Base-by-base conservation (phyloP, 2,888 invertebrate species). In the Leptarthrus brevirostris region DNA sequence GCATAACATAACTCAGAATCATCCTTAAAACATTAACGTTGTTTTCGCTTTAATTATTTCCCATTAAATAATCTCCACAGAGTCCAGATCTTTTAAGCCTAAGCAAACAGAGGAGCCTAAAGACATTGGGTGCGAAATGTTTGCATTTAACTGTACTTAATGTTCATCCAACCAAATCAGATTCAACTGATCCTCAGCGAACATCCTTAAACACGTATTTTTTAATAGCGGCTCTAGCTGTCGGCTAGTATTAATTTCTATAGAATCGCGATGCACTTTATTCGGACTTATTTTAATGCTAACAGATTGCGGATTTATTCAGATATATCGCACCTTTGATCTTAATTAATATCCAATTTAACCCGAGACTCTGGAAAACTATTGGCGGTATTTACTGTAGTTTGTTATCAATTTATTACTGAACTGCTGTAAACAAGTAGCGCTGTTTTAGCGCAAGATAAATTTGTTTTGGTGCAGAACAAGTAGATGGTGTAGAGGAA, bases 311-410 rank as follows among this genome's bases (percentile, higher is more conserved):
- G 24, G 64, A 64, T 64, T 47, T 40, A 47, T 64, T 64, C 47
- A 64, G 64, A 64, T 64, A 36, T 64, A 64, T 64, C 64, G 34
- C 64, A 44, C 44, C 64, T 64, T 64, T 44, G 64, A 64, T 64
- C 64, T 64, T 64, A 64, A 64, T 64, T 64, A 64, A 64, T 64
- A 64, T 47, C 64, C 64, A 64, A 64, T 40, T 40, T 44, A 64
- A 64, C 16, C 36, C 47, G 44, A 44, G n/a, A 36, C 22, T 1
- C 22, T 12, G 8, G 44, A 47, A 64, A 64, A 44, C 44, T 47
- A 47, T 64, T 18, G n/a, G 18, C 36, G 36, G 58, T 18, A 58
- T 58, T 58, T 18, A 58, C 58, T 58, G 58, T 36, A 36, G 58
- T 58, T 58, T 58, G 58, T 58, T 58, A 34, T 58, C 36, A 58